Evolutionary conservation across 2,113 vertebrate genomes (phyloP).

Genomic region (Seriola dumerili): DNA sequence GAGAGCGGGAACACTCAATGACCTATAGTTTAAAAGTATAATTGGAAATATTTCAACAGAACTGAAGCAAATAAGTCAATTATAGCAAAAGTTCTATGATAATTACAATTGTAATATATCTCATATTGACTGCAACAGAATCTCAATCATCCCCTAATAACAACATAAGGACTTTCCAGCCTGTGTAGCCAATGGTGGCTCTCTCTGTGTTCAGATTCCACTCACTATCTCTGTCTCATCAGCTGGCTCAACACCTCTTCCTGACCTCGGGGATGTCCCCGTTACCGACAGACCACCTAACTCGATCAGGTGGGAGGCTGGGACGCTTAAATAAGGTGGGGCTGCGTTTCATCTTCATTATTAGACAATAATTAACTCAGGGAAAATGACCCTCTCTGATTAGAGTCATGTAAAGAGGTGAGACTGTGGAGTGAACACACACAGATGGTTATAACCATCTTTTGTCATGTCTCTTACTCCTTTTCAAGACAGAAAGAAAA

Average conservation of each 20-base stretch:
- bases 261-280: not conserved
- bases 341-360: constrained; percentile 59
- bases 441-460: constrained; percentile 35
- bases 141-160: no score
- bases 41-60: no score
- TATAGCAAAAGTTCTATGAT: no score
- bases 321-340: constrained; percentile 15
- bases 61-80: no score
- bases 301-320: constrained; percentile 16
- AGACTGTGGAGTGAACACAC: constrained; percentile 17
- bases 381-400: constrained; percentile 44
- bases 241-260: not conserved
- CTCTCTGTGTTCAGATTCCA: not conserved
- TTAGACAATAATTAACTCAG: constrained; percentile 49
- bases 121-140: no score
- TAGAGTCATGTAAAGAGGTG: constrained; percentile 37
- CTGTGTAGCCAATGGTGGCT: no score
- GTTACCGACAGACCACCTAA: not conserved
- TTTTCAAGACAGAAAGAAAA: constrained; percentile 5
- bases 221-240: not conserved
- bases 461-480: not conserved
- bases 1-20: no score
- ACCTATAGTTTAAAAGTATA: no score
- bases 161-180: no score
- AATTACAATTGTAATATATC: no score